phyloP scores from a whole-genome alignment of 2,888 invertebrate species.

The Leucania comma region DNA sequence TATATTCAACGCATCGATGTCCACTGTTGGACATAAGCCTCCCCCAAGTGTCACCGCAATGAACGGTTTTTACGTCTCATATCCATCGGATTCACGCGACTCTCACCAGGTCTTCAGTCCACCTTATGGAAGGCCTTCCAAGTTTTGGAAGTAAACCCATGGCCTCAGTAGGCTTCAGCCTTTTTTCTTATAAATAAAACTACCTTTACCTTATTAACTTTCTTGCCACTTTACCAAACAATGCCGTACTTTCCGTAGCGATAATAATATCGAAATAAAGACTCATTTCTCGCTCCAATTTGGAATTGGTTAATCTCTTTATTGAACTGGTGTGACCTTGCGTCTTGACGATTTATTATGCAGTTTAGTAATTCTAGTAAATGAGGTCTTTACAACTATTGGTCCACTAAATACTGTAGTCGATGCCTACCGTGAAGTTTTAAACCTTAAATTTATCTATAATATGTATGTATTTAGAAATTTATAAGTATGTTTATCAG shows the following conservation, averaged over 20 bases:
- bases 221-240: background rate
- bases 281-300: slow-evolving; percentile 55
- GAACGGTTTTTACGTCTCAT: too few relatives aligned
- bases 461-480: too few relatives aligned
- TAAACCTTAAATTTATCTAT: too few relatives aligned
- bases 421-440: background rate
- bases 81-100: too few relatives aligned
- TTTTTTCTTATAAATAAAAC: background rate
- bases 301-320: slow-evolving; percentile 49
- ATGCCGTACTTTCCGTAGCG: slow-evolving; percentile 1
- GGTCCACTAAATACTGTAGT: background rate
- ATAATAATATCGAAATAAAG: slow-evolving; percentile 15
- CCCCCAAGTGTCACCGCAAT: too few relatives aligned
- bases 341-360: slow-evolving; percentile 35
- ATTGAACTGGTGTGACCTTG: slow-evolving; percentile 60
- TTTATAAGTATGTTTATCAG: too few relatives aligned
- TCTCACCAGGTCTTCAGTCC: too few relatives aligned
- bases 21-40: too few relatives aligned
- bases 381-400: background rate
- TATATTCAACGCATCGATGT: too few relatives aligned
- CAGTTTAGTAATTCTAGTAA: slow-evolving; percentile 28
- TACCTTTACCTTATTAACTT: background rate
- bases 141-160: too few relatives aligned
- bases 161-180: too few relatives aligned
- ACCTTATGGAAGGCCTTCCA: too few relatives aligned